phyloP scores from a whole-genome alignment of 2,113 vertebrate genomes.

The Leucopsar rothschildi region DNA sequence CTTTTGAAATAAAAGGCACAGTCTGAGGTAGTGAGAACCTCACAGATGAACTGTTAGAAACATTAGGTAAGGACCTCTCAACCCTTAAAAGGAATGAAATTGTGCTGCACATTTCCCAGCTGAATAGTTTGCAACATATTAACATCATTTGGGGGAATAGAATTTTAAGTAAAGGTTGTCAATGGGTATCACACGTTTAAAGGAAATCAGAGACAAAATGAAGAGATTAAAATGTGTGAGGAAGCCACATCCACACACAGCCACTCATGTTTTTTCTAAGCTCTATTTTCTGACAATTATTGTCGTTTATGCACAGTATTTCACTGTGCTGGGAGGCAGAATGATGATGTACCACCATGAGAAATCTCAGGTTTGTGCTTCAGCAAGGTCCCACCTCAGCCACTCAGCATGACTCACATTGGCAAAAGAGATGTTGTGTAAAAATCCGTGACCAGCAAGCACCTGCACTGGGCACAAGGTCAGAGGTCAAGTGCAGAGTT shows the following conservation, averaged over 20 bases:
- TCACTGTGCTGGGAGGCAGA: neutral
- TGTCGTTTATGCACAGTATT: neutral
- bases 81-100: constrained; percentile 47
- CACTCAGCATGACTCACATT: fast-evolving
- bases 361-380: neutral
- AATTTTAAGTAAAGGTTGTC: constrained; percentile 17
- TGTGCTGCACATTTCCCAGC: constrained; percentile 30
- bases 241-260: neutral
- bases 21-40: constrained; percentile 7
- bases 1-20: constrained; percentile 52
- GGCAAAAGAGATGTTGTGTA: neutral
- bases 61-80: constrained; percentile 59
- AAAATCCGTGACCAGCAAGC: neutral
- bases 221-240: neutral
- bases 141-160: constrained; percentile 38
- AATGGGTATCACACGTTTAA: neutral
- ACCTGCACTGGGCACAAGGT: neutral
- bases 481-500: neutral
- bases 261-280: neutral
- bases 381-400: neutral
- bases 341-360: neutral
- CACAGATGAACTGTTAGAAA: constrained; percentile 44
- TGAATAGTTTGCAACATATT: constrained; percentile 46
- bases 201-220: neutral
- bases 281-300: neutral